phyloP scores from a whole-genome alignment of 1,140 invertebrate species.

The Xylocopa sonorina region DNA sequence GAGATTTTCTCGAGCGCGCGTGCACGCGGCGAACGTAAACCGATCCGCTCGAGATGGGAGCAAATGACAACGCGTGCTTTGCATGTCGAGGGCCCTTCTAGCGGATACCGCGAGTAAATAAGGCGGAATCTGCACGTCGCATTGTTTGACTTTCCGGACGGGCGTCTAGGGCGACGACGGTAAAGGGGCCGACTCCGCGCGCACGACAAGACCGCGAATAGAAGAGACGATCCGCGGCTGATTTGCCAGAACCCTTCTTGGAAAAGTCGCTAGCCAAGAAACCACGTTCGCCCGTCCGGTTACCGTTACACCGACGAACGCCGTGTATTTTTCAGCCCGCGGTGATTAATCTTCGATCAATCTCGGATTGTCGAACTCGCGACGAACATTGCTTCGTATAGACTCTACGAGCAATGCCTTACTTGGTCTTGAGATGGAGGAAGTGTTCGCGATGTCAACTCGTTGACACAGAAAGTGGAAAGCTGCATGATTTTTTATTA shows the following conservation, averaged over 20 bases:
- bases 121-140: slow-evolving; percentile 76
- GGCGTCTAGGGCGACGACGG: slow-evolving; percentile 72
- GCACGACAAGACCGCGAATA: slow-evolving; percentile 68
- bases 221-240: slow-evolving; percentile 62
- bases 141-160: slow-evolving; percentile 75
- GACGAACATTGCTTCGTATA: neutral
- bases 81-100: slow-evolving; percentile 71
- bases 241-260: slow-evolving; percentile 71
- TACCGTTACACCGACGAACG: slow-evolving; percentile 8
- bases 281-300: neutral
- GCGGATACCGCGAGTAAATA: slow-evolving; percentile 71
- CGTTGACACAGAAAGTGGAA: neutral
- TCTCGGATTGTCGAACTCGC: neutral
- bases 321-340: neutral
- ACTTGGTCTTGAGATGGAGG: neutral
- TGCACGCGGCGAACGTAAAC: slow-evolving; percentile 63
- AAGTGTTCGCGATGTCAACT: neutral
- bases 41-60: slow-evolving; percentile 73
- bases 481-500: neutral
- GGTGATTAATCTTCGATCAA: slow-evolving; percentile 39
- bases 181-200: slow-evolving; percentile 71
- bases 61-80: slow-evolving; percentile 77
- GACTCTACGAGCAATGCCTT: neutral
- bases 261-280: slow-evolving; percentile 42
- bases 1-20: slow-evolving; percentile 58